Conservation (phyloP, 2,888 invertebrate genomes). For the Drosophila stalkeri region DNA sequence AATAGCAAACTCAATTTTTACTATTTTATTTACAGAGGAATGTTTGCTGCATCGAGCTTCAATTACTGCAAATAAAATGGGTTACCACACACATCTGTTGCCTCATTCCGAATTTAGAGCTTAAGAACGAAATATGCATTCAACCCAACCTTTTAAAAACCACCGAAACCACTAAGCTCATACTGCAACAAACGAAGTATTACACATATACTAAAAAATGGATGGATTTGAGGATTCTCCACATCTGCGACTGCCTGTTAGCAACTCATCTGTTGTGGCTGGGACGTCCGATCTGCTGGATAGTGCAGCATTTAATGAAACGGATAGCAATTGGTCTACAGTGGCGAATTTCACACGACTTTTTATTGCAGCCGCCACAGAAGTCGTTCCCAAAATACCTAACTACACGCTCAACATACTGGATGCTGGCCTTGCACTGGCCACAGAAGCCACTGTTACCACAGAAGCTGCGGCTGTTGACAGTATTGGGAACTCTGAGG, state of each 20-base stretch:
- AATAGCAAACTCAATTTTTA: not conserved
- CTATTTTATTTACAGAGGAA: slow-evolving; percentile 19
- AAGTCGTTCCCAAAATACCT: slow-evolving; percentile 59
- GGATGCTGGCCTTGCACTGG: slow-evolving; percentile 54
- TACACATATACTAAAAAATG: slow-evolving; percentile 28
- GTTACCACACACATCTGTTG: not conserved
- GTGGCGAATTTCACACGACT: slow-evolving; percentile 59
- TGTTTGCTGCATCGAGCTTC: not conserved
- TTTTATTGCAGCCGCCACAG: slow-evolving; percentile 38
- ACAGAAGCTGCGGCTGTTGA: slow-evolving; percentile 14
- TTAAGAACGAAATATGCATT: slow-evolving; percentile 33
- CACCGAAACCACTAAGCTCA: slow-evolving; percentile 8
- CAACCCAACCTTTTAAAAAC: not conserved
- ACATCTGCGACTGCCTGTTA: slow-evolving; percentile 19
- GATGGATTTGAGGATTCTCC: slow-evolving; percentile 21
- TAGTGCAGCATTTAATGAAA: slow-evolving; percentile 32
- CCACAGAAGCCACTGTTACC: slow-evolving; percentile 43
- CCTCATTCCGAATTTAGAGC: slow-evolving; percentile 12
- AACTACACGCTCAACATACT: slow-evolving; percentile 70
- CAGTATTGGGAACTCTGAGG: slow-evolving; percentile 29
- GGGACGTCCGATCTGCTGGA: slow-evolving; percentile 13
- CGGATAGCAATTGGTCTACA: slow-evolving; percentile 53
- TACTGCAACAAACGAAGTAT: not conserved
- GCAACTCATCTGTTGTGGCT: slow-evolving; percentile 4
- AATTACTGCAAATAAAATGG: not conserved